Base-by-base conservation (phyloP, 2,888 invertebrate species). In the Drosophila fungiperda region DNA sequence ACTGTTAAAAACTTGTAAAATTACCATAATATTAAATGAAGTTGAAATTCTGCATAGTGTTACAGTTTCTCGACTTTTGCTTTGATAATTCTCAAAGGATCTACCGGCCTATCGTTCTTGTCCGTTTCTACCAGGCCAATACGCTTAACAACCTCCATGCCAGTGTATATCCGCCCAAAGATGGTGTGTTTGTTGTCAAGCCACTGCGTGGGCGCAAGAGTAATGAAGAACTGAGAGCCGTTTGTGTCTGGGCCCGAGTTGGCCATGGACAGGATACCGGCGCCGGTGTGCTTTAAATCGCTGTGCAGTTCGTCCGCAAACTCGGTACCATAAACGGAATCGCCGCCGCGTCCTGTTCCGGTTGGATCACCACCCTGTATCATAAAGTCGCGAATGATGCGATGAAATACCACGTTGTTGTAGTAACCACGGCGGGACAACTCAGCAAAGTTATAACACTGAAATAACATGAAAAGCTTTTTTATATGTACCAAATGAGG, bases 221-320 rank as follows among this genome's bases (percentile, higher is more conserved):
- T 99, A 55, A 99, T 97, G 89, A 99, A 99, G 94, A 99, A 99
- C 93, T 99, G 99, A 36, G 98, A 99, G 3, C 99, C 99, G 93
- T 99, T 99, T 8, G 98, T 96, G 91, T 99, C 96, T 0, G 99
- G 98, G 0, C 99, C 99, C 26, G 99, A 97, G 94, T 99, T 99
- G 1, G 99, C 99, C 99, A 99, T 99, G 0, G 99, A 98, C 40
- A 98, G 90, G 67, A 98, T 96, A 0, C 98, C 98, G 29, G 96
- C 96, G 26, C 94, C 99, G n/a, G 98, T 97, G 92, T 99, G 99
- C 92, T 98, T 99, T 64, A 99, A 94, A 79, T 99, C 98, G 36
- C 96, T 94, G 88, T 97, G 96, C 78, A 99, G 97, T 94, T 99
- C 99, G 94, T 99, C 99, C 64, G 97, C 96, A 94, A 99, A 99